Base-by-base conservation (phyloP, 1,140 invertebrate genomes). In the Zaprionus nigranus region DNA sequence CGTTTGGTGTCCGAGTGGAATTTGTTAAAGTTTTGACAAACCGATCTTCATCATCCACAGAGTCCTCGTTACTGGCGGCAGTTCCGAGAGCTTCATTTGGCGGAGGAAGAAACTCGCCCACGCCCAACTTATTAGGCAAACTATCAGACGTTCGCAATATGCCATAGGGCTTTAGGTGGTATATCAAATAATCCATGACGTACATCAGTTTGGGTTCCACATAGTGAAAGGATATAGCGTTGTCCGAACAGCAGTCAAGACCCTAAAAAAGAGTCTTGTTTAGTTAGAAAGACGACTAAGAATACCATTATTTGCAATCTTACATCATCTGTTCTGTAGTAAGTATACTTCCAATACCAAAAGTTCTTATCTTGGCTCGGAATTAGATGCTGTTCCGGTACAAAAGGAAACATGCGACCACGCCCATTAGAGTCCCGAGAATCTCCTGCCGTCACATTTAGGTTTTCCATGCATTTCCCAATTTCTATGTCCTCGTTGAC, bases 291-390 rank as follows among this genome's bases (percentile, higher is more conserved):
- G 58, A 1, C 5, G 0, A 5, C 26, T 3, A 1, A 9, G 12
- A 40, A 3, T 7, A 17, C 24, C 26, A 40, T 5, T 53, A 15
- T 28, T 54, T 54, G 3, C 12, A 22, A 54, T 5, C 72, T 92
- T 91, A 97, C 97, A 94, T 98, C 96, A 92, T 97, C 95, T 59
- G 95, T 95, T 28, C 97, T 95, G 90, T 99, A 99, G 91, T 97
- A 99, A 64, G 98, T 98, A 87, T 98, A 99, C 79, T 97, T 95
- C 97, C 97, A 98, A 91, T 98, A 99, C 98, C 98, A 99, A 90
- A 97, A 98, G 70, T 94, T 94, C 74, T 96, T 95, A 85, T 97
- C 95, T 5, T 96, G 94, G 75, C 97, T 96, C 1, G 97, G 97
- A 85, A 98, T 97, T 3, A 99, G 92, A 93, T 99, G 98, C 90